A percentile compares a stretch with the other conserved stretches of the same genome.
Conservation (phyloP, 2,888 invertebrate species). For the Anoplius nigerrimus region DNA sequence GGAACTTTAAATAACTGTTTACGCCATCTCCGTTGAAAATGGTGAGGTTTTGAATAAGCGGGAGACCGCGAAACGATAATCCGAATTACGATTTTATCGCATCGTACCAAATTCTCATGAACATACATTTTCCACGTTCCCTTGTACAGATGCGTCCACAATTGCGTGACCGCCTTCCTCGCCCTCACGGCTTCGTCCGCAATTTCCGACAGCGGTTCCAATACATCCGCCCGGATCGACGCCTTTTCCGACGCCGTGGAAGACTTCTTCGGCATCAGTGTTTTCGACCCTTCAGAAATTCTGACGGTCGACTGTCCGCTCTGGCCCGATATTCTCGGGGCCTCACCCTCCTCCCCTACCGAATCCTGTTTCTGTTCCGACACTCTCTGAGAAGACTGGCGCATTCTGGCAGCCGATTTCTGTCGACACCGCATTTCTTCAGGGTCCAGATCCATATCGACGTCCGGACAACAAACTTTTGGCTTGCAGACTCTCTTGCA, state of each 20-base stretch:
- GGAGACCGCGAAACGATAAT: background rate
- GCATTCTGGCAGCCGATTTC: slow-evolving; percentile 7
- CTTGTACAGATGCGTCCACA: background rate
- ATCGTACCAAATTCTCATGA: too few species aligned
- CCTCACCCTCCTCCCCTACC: slow-evolving; percentile 22
- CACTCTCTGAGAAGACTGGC: slow-evolving; percentile 25
- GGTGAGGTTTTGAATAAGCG: slow-evolving; percentile 22
- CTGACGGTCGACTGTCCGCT: background rate
- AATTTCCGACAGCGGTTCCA: slow-evolving; percentile 22
- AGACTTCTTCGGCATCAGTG: background rate
- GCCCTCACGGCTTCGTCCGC: background rate
- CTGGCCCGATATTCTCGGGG: slow-evolving; percentile 23
- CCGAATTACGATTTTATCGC: too few species aligned
- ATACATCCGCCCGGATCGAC: slow-evolving; percentile 22
- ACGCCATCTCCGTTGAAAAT: background rate
- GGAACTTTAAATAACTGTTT: too few species aligned
- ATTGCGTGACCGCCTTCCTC: background rate
- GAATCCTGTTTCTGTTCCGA: slow-evolving; percentile 16
- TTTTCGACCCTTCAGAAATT: background rate
- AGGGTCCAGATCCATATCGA: too few species aligned
- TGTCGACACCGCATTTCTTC: slow-evolving; percentile 5
- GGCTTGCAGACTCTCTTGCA: slow-evolving; percentile 12
- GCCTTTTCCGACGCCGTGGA: background rate
- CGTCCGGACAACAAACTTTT: slow-evolving; percentile 11
- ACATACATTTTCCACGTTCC: too few species aligned